Evolutionary conservation across 2,113 vertebrate genomes (phyloP), one percentile per base, ranked within the genome.

Genomic region (Corapipo altera): DNA sequence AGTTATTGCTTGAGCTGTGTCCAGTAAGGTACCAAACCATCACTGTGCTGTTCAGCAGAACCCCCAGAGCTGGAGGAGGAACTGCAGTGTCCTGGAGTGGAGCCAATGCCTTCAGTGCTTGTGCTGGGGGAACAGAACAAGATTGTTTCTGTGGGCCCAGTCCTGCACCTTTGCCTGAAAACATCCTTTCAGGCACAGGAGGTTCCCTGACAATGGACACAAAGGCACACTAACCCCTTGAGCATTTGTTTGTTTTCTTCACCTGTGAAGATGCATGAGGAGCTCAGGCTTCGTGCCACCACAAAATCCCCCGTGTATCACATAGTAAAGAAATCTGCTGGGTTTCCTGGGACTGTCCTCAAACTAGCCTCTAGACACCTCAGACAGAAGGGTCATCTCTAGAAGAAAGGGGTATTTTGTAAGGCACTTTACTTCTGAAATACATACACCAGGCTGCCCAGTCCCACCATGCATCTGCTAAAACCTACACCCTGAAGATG

Each of bases 41-140:
- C 2, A 0, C 4, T 57, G 61, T 19, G 52, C 32, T 22, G 15
- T 14, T 35, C 66, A 44, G 72, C 37, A 52, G 73, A 52, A 71
- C 37, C 4, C 22, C 26, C 12, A 13, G 49, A 43, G 57, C 44
- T 62, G 66, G n/a, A 87, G 66, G 20, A 87, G 17, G 21, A 61
- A 16, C 52, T 64, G 41, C 21, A 7, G 0, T 3, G 2, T 21
- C 19, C 20, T 5, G 54, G 43, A 15, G 23, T 5, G 28, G 51
- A 51, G 49, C 19, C 57, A 69, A 17, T 7, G 28, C 41, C 64
- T 51, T 35, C 15, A 84, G 67, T 11, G 24, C 39, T 72, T 49
- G 23, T 46, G 55, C 46, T 20, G 21, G 44, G 15, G 71, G 33
- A 72, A 72, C 4, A 52, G 74, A 71, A 15, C 13, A 48, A 52